Evolutionary conservation across 2,797 vertebrate genomes (phyloP).

Genomic region (Buphagus erythrorhynchus): DNA sequence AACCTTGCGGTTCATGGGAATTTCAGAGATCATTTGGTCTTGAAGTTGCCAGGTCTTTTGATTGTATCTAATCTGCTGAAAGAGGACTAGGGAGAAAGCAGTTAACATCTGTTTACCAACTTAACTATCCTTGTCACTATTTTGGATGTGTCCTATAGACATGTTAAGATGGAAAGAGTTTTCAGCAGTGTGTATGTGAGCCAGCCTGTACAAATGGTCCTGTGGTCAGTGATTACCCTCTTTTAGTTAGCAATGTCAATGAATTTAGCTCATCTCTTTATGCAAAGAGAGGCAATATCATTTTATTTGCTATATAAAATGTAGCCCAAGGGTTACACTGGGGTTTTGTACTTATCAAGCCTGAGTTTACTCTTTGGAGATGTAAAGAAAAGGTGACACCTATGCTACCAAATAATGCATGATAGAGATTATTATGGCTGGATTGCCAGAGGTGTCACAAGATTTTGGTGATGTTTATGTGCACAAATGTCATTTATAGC

Average conservation of each 20-base stretch:
- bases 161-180: neutral
- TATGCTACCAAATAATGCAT: neutral
- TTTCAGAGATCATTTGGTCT: neutral
- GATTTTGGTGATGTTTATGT: neutral
- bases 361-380: neutral
- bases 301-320: slow-evolving; percentile 1
- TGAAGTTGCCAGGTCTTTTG: neutral
- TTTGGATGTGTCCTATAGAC: rapidly evolving
- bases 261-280: neutral
- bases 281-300: neutral
- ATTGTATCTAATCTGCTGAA: neutral
- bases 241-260: neutral
- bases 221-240: neutral
- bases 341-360: neutral
- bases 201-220: neutral
- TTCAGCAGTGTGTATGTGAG: neutral
- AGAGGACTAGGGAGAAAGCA: neutral
- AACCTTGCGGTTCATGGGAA: neutral
- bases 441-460: neutral
- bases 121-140: neutral
- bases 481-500: neutral
- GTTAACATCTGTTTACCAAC: neutral
- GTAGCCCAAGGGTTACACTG: neutral
- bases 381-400: neutral
- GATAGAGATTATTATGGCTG: neutral